A percentile compares a stretch with the other conserved stretches of the same genome.
phyloP scores from a whole-genome alignment of 2,797 vertebrate species.

The Mustela erminea region DNA sequence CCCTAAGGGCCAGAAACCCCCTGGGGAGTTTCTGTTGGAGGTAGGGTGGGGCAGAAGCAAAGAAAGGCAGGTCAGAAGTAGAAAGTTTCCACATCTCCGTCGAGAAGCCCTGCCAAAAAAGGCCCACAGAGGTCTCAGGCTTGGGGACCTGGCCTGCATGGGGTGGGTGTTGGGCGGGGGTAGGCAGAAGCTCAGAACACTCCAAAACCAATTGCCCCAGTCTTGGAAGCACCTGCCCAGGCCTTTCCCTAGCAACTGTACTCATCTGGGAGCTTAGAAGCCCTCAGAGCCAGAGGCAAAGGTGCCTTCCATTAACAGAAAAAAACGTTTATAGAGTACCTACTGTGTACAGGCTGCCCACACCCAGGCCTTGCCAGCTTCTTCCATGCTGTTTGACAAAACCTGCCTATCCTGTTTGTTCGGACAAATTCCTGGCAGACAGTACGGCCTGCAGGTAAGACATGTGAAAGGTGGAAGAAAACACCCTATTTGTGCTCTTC shows the following conservation, averaged over 20 bases:
- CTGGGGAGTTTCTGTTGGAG: slow-evolving; percentile 80
- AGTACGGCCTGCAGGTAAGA: slow-evolving; percentile 66
- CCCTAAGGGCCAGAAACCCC: slow-evolving; percentile 84
- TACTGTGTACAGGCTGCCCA: slow-evolving; percentile 71
- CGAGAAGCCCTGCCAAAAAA: not conserved
- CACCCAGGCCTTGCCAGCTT: slow-evolving; percentile 49
- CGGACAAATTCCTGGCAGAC: slow-evolving; percentile 80
- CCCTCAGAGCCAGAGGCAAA: slow-evolving; percentile 51
- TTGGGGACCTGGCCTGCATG: not conserved
- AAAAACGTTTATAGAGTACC: slow-evolving; percentile 5
- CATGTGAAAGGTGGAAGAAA: slow-evolving; percentile 57
- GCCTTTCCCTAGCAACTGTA: slow-evolving; percentile 23
- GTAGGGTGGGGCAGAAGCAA: slow-evolving; percentile 68
- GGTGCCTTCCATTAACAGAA: slow-evolving; percentile 52
- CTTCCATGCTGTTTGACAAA: slow-evolving; percentile 72
- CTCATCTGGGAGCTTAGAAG: slow-evolving; percentile 39
- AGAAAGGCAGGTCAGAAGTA: slow-evolving; percentile 67
- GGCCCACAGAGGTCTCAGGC: not conserved
- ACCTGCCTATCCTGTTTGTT: slow-evolving; percentile 83
- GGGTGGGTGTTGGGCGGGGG: not conserved
- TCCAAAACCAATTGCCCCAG: not conserved
- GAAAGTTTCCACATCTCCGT: slow-evolving; percentile 62
- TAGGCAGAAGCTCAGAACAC: not conserved
- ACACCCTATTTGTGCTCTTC: slow-evolving; percentile 45
- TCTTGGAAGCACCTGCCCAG: not conserved